Evolutionary conservation across 2,797 vertebrate genomes (phyloP), one percentile per base, ranked within the genome.

Genomic region (Sciurus carolinensis): DNA sequence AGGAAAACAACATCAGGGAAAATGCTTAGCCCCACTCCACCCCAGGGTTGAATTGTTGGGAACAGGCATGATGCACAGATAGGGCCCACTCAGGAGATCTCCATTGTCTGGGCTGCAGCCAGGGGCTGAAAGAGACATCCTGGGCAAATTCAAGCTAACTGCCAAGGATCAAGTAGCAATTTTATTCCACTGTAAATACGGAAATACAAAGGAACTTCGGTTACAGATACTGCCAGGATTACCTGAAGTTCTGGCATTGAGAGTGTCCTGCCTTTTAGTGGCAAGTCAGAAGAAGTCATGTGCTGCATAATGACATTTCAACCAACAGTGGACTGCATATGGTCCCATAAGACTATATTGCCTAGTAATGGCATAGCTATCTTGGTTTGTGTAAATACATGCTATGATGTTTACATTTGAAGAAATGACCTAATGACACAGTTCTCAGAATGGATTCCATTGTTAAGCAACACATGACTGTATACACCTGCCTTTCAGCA

Each of bases 1-100:
- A 76, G 69, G n/a, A 92, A 91, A 95, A 47, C 57, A 84, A 85
- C 14, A 87, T 47, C 17, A 94, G 88, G 77, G 71, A 88, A 83
- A 93, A 75, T 59, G 67, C 50, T 69, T 15, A 15, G 75, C 64
- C 18, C 47, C 14, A 57, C 87, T 52, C 22, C 5, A 57, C 26
- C 44, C 82, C 59, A 75, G 72, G 82, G 59, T 33, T 89, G 86
- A 92, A 44, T 77, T 69, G n/a, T 64, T 0, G 9, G 52, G 39
- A 96, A 72, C 7, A 87, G 83, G 44, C 20, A 67, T 2, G 33
- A 76, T 39, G 12, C 47, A 75, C 62, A 59, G 36, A 66, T 79
- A 88, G 44, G 13, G 44, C 33, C 66, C 2, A 69, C 71, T 85
- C 62, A 75, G 24, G 39, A 88, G 42, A 47, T 47, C 80, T 94